Base-by-base conservation (phyloP, 1,140 invertebrate species). In the Heliconius hewitsoni region DNA sequence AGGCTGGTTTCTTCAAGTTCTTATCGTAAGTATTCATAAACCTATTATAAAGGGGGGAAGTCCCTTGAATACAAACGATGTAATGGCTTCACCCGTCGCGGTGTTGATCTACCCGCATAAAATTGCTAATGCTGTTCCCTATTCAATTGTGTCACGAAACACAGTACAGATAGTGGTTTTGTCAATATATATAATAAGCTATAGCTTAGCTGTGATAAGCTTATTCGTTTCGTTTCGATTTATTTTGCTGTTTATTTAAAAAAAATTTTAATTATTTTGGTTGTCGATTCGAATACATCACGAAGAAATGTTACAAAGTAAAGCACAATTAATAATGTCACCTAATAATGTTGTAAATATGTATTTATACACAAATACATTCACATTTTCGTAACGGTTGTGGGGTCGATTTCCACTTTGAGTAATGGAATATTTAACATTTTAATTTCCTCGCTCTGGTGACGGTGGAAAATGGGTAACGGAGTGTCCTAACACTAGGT, bases 11-110 rank as follows among this genome's bases (percentile, higher is more conserved):
- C 60, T 30, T 66, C 60, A 66, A 66, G 8, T 66, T 66, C 60
- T 66, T 66, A 66, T 66, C 60, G 27, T 66, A 66, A 66, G 60
- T 66, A n/a, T 66, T 66, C 60, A 66, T 66, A 66, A 66, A 30
- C 60, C 60, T 66, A 66, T 66, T 66, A 66, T 66, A 66, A 66
- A 66, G 13, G 23, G 30, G 60, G 60, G 23, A 66, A 27, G 60
- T n/a, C 13, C 11, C 27, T 16, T 11, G 60, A 30, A 66, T 66
- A 66, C 60, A 66, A 66, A 66, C 30, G 60, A 66, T 16, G 60
- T 66, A 66, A 66, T 30, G 27, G 27, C 23, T 66, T 66, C 13
- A 5, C 23, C 11, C 23, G 9, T 30, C 27, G 60, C 11, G n/a
- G 55, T n/a, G 60, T 30, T 66, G 60, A 66, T 66, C 60, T 66